phyloP scores from a whole-genome alignment of 2,113 vertebrate genomes.

The rat (Rattus norvegicus) region DNA sequence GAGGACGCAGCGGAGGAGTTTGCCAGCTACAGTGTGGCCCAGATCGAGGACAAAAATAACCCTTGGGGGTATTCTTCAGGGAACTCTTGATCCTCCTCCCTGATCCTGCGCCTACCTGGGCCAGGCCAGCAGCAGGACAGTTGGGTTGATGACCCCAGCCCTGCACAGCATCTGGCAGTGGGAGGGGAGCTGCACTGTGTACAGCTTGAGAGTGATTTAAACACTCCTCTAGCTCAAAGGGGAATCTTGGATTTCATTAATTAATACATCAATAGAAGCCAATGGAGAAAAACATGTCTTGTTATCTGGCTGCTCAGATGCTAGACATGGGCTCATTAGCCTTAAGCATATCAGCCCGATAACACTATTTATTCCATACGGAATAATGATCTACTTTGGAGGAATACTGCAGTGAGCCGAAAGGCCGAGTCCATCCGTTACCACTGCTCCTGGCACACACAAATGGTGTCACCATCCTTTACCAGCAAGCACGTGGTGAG shows the following conservation, averaged over 20 bases:
- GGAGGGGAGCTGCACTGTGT: neutral
- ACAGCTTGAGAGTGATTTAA: conserved; percentile 66
- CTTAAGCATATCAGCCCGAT: conserved; percentile 83
- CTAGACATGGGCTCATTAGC: conserved; percentile 87
- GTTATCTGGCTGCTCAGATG: conserved; percentile 85
- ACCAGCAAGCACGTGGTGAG: fast-evolving
- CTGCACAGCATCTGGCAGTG: neutral
- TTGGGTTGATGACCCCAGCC: neutral
- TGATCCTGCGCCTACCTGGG: neutral
- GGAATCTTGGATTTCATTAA: conserved; percentile 84
- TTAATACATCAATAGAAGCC: conserved; percentile 86
- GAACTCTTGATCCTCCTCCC: neutral
- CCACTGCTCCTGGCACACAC: conserved; percentile 41
- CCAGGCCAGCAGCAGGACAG: neutral
- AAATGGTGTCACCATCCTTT: neutral
- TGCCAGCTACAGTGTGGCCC: too few relatives aligned
- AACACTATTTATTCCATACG: conserved; percentile 86
- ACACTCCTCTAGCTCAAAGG: conserved; percentile 74
- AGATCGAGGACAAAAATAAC: neutral
- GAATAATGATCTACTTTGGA: conserved; percentile 85
- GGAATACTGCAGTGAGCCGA: conserved; percentile 68
- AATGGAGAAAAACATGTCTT: conserved; percentile 84
- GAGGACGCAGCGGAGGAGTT: neutral
- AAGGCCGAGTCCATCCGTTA: conserved; percentile 75
- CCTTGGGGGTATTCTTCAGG: neutral